Evolutionary conservation across 2,888 invertebrate genomes (phyloP).

Genomic region (Lysandra coridon): DNA sequence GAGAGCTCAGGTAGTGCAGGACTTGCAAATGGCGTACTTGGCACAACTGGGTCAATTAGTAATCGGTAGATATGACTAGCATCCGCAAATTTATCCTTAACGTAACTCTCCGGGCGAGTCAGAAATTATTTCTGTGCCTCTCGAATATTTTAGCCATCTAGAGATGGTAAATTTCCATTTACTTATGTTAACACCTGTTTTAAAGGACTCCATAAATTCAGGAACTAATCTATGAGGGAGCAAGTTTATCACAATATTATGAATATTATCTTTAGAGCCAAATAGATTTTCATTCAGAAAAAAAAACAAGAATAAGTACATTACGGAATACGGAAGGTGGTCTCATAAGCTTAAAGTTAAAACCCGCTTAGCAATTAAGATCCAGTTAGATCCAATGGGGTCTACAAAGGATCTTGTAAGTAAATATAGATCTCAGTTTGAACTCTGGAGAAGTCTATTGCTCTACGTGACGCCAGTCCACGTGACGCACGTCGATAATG

Average conservation of each 20-base stretch:
- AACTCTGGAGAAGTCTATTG: not conserved
- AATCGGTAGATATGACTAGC: not conserved
- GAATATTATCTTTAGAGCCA: no score
- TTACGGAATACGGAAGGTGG: no score
- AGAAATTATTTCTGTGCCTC: not conserved
- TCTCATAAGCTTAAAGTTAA: no score
- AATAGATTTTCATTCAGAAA: no score
- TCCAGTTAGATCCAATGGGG: not conserved
- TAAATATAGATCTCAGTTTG: not conserved
- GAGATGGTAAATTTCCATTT: no score
- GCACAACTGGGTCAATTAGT: conserved; percentile 17
- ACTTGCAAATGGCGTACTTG: conserved; percentile 13
- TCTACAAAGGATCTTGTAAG: not conserved
- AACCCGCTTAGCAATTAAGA: no score
- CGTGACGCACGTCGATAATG: not conserved
- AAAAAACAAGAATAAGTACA: no score
- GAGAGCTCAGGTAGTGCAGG: not conserved
- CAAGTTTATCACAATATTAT: no score
- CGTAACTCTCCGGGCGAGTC: not conserved
- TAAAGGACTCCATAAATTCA: not conserved
- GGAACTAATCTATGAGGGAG: no score
- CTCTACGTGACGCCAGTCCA: not conserved
- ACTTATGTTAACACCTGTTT: not conserved
- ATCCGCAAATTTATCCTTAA: conserved; percentile 3
- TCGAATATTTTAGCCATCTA: not conserved